Base-by-base conservation (phyloP, 2,797 vertebrate species). In the Sphenopsis melanotis region DNA sequence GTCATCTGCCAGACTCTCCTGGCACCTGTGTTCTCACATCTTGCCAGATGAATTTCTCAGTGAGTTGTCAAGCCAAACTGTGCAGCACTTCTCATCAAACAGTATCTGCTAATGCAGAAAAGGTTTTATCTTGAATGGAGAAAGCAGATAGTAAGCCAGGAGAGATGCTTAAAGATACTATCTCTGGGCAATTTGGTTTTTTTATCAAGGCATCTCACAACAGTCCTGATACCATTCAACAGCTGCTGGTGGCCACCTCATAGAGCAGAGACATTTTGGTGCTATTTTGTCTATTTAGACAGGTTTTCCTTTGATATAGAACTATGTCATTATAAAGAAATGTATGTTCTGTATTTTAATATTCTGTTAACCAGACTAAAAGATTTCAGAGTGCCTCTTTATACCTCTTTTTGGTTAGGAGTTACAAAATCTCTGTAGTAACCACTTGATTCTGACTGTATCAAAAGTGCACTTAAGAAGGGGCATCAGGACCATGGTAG, bases 281-380 rank as follows among this genome's bases (percentile, higher is more conserved):
- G 93, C 91, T 95, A 46, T 93, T 91, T 91, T 87, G 15, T 47
- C 56, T 90, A 16, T 78, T 84, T 41, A 89, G 41, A 59, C 63
- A 84, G 19, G 3, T 82, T 86, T 42, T 76, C 63, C 47, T 83
- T 88, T 56, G 37, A 59, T 69, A 12, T 39, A 77, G 42, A 41
- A 32, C 36, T 71, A 14, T 9, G 17, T 66, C 9, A 17, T 77
- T 83, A 39, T 78, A 52, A 56, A 72, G 50, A 89, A 69, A 78
- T 41, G 27, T 69, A 34, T 66, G 23, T 59, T 91, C 21, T 89
- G 11, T 78, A 12, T 81, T 93, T 89, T 79, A 69, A 57, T 79
- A 55, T 55, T 72, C 37, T 91, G 26, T 60, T 90, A 91, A 81
- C 59, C 30, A 49, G 30, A 15, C 37, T 69, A 20, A 87, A 92